Evolutionary conservation across 2,888 invertebrate genomes (phyloP).

Genomic region (Leptinotarsa juncta): DNA sequence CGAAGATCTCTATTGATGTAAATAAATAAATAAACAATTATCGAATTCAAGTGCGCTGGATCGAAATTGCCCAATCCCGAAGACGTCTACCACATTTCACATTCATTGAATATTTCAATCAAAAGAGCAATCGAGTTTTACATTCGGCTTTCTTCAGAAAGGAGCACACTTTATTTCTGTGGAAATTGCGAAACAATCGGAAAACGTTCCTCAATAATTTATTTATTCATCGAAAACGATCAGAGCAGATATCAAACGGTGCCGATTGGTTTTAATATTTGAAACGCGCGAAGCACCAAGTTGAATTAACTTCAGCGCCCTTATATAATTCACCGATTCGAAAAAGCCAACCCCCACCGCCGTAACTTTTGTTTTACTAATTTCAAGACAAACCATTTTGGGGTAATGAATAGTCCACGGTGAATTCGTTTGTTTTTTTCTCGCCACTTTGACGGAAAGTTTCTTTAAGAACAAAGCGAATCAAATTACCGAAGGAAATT

Average conservation of each 20-base stretch:
- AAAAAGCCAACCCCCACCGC: background rate
- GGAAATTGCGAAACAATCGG: slow-evolving; percentile 6
- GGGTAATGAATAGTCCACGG: slow-evolving; percentile 28
- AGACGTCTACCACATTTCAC: background rate
- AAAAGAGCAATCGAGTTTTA: background rate
- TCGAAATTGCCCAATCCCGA: background rate
- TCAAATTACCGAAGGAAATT: slow-evolving; percentile 38
- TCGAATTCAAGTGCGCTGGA: background rate
- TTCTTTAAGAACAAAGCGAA: slow-evolving; percentile 32
- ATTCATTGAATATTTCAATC: slow-evolving; percentile 8
- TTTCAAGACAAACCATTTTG: slow-evolving; percentile 22
- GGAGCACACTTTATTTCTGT: background rate
- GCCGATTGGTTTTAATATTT: slow-evolving; percentile 40
- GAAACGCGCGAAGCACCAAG: slow-evolving; percentile 2
- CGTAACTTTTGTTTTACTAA: slow-evolving; percentile 21
- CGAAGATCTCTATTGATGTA: too few relatives aligned
- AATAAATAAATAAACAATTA: too few relatives aligned
- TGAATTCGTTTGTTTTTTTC: slow-evolving; percentile 37
- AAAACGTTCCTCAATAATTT: slow-evolving; percentile 13
- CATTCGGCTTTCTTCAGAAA: background rate
- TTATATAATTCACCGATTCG: slow-evolving; percentile 17
- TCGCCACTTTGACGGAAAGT: slow-evolving; percentile 30
- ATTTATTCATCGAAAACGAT: slow-evolving; percentile 18
- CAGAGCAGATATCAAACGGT: slow-evolving; percentile 15
- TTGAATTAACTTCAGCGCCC: slow-evolving; percentile 14